Evolutionary conservation across 2,797 vertebrate genomes (phyloP).

Genomic region (Triplophysa bombifrons): DNA sequence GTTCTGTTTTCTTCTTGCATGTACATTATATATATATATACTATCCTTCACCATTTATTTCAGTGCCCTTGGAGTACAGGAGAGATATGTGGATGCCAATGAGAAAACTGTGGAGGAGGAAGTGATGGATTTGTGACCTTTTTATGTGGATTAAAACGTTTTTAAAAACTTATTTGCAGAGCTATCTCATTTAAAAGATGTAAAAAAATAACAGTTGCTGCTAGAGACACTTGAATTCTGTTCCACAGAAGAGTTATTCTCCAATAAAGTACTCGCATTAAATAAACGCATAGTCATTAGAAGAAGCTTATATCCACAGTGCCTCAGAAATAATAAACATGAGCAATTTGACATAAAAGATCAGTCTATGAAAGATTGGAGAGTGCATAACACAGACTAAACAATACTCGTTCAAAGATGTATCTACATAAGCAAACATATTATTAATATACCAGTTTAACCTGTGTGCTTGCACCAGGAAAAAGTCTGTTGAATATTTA

Average conservation of each 20-base stretch:
- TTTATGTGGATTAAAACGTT: conserved; percentile 18
- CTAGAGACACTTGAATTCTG: too few relatives aligned
- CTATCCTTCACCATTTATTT: conserved; percentile 75
- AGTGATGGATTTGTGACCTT: conserved; percentile 78
- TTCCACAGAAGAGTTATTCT: too few relatives aligned
- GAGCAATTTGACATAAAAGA: too few relatives aligned
- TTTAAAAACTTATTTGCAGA: background rate
- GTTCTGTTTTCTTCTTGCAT: background rate
- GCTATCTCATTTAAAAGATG: background rate
- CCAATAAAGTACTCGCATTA: too few relatives aligned
- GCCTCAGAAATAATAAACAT: too few relatives aligned
- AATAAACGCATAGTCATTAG: too few relatives aligned
- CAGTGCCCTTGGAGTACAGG: conserved; percentile 88
- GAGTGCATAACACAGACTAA: background rate
- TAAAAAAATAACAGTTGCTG: too few relatives aligned
- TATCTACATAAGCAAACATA: background rate
- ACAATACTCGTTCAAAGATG: background rate
- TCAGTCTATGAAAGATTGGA: too few relatives aligned
- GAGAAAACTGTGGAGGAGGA: conserved; percentile 85
- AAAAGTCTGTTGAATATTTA: too few relatives aligned
- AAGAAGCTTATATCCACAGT: too few relatives aligned
- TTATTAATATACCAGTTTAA: background rate
- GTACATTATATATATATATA: conserved; percentile 53
- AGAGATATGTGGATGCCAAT: conserved; percentile 83
- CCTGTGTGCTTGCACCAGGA: background rate